A percentile compares a stretch with the other conserved stretches of the same genome.
Evolutionary conservation across 2,888 invertebrate genomes (phyloP).

Genomic region (Maniola hyperantus): DNA sequence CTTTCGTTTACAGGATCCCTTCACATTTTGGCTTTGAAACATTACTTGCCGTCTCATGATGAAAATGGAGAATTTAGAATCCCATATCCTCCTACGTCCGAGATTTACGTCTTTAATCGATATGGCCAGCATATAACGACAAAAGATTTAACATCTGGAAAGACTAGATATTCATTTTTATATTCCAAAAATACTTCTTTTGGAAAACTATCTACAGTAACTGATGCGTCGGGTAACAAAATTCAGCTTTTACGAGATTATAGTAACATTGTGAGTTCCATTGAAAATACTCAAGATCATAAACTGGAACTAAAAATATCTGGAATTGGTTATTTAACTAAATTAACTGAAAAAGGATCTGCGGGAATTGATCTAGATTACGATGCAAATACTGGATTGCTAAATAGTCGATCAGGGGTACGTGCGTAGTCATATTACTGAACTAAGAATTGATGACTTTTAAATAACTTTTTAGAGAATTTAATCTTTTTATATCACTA

Average conservation of each 20-base stretch:
- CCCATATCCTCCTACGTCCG: slow-evolving; percentile 95
- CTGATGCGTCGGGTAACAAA: slow-evolving; percentile 96
- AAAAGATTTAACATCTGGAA: slow-evolving; percentile 96
- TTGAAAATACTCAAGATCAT: slow-evolving; percentile 96
- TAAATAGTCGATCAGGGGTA: slow-evolving; percentile 92
- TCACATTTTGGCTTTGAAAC: slow-evolving; percentile 92
- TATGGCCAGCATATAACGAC: slow-evolving; percentile 98
- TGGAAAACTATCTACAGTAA: slow-evolving; percentile 95
- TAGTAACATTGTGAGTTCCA: slow-evolving; percentile 95
- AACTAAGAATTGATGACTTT: not conserved
- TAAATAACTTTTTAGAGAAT: slow-evolving; percentile 8
- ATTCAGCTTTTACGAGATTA: slow-evolving; percentile 96
- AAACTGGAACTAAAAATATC: slow-evolving; percentile 96
- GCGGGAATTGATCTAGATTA: slow-evolving; percentile 95
- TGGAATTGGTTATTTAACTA: slow-evolving; percentile 94
- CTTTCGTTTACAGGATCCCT: slow-evolving; percentile 83
- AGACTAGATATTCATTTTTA: slow-evolving; percentile 96
- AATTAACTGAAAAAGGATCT: slow-evolving; percentile 93
- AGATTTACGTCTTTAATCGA: slow-evolving; percentile 96
- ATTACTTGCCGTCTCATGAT: slow-evolving; percentile 93
- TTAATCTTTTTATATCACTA: not conserved
- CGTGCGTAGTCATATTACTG: slow-evolving; percentile 50
- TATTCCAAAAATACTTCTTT: slow-evolving; percentile 98
- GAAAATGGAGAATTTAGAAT: slow-evolving; percentile 96
- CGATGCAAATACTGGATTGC: slow-evolving; percentile 92